These are phyloP conservation scores for Autographa gamma DNA, from an alignment of 2,888 invertebrate genomes.

Conservation along the genomic window DNA sequence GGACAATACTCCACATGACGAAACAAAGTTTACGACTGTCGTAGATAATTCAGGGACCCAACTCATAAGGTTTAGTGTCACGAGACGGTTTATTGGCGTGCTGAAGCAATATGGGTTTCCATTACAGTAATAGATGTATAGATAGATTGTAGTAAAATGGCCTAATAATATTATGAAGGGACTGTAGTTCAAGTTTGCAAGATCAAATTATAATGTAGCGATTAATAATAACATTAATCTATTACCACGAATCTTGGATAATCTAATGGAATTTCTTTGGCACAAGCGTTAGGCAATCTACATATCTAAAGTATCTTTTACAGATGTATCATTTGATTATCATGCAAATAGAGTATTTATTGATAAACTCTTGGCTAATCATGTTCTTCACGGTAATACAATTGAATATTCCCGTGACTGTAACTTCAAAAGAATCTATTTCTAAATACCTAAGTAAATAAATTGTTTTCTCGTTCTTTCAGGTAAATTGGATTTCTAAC, in stretches of 20 bases:
- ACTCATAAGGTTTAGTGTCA: conserved; percentile 60
- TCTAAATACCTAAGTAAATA: conserved; percentile 8
- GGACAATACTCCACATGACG: conserved; percentile 59
- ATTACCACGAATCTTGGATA: not conserved
- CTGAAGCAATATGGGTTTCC: conserved; percentile 60
- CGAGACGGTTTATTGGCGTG: conserved; percentile 61
- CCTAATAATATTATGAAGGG: conserved; percentile 36
- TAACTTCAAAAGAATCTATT: not conserved
- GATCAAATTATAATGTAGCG: not conserved
- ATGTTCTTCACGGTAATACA: not conserved
- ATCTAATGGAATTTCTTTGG: not conserved
- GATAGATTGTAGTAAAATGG: conserved; percentile 34
- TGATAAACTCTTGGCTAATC: not conserved
- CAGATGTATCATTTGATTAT: not conserved
- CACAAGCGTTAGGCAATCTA: not conserved
- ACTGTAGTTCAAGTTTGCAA: not conserved
- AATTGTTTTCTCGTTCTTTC: conserved; percentile 38
- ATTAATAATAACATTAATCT: not conserved
- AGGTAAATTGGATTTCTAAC: conserved; percentile 45
- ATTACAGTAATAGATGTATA: conserved; percentile 59
- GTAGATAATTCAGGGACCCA: conserved; percentile 63
- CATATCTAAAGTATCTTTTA: not conserved
- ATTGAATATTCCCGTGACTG: not conserved
- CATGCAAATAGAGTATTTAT: not conserved
- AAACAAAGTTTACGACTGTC: conserved; percentile 64